Percentiles rank a stretch among this genome's conserved stretches.
Evolutionary conservation across 2,888 invertebrate species (phyloP).

Genomic region (Shargacucullia verbasci): DNA sequence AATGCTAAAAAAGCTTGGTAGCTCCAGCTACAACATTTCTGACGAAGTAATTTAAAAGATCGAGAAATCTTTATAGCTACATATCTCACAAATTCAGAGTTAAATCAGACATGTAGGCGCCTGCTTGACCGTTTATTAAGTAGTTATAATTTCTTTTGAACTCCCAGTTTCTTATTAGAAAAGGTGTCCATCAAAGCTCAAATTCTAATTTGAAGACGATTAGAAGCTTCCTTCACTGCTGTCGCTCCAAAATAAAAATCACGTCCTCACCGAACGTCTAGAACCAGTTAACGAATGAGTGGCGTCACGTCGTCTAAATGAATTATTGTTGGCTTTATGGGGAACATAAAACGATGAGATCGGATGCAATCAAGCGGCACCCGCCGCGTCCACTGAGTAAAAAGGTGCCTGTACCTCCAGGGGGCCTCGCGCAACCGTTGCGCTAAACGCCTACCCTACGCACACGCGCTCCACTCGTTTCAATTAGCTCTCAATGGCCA

Average conservation of each 20-base stretch:
- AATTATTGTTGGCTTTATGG: conserved; percentile 89
- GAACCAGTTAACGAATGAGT: conserved; percentile 86
- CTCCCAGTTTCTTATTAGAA: conserved; percentile 29
- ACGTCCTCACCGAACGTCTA: conserved; percentile 69
- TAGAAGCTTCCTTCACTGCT: conserved; percentile 50
- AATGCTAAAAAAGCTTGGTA: too few species aligned
- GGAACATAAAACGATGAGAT: conserved; percentile 88
- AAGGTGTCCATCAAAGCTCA: conserved; percentile 49
- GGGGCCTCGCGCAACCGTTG: conserved; percentile 77
- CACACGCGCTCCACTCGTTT: conserved; percentile 81
- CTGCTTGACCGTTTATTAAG: conserved; percentile 24
- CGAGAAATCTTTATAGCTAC: not conserved
- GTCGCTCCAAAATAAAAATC: conserved; percentile 58
- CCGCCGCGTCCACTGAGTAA: conserved; percentile 84
- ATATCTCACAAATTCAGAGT: conserved; percentile 8
- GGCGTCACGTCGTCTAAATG: conserved; percentile 89
- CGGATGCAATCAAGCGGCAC: conserved; percentile 88
- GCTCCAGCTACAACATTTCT: too few species aligned
- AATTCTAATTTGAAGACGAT: conserved; percentile 55
- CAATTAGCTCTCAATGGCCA: conserved; percentile 85
- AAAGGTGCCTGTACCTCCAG: conserved; percentile 84
- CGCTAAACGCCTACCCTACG: conserved; percentile 81
- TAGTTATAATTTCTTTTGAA: conserved; percentile 41
- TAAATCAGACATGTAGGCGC: conserved; percentile 31
- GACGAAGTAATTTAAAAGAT: too few species aligned